Evolutionary conservation across 37 sponge, comb jelly and placozoan genomes (phyloP), one percentile per base, ranked within the genome.

Genomic region (Aphrocallistes beatrix): DNA sequence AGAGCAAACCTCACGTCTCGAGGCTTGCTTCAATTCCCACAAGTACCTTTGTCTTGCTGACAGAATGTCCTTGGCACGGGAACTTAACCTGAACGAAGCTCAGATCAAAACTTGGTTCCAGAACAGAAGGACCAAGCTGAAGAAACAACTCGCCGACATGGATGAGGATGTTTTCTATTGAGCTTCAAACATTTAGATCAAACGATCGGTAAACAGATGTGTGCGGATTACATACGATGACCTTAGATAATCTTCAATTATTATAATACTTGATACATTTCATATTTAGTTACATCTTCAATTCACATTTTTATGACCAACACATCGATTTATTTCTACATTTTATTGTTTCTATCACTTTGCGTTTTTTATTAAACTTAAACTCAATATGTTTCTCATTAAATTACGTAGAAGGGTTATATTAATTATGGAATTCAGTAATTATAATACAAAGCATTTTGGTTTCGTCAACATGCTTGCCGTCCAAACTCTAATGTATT

Each of bases 51-150:
- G 75, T 60, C n/a, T 60, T 25, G 75, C 75, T 3, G 75, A 60
- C 75, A 19, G 75, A 32, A 21, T 60, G 32, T 3, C 75, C n/a
- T 30, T 60, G 8, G 75, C 75, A 3, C 10, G 75, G n/a, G 75
- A 60, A 13, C 75, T 60, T 3, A 60, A 28, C n/a, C 75, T 60
- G 21, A 60, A 60, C 34, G 75, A 60, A 30, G 75, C 75, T 28
- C 75, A 60, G 34, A 60, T 60, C 10, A 60, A 60, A 60, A 60
- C 75, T 13, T 60, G 75, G 75, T 60, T 60, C 34, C 75, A 60
- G 75, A 60, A 60, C 75, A 60, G 75, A 13, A 19, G 75, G 10
- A 60, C 75, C 8, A 60, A 60, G 75, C 75, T 60, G 32, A 60
- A 60, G 75, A 60, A 60, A 60, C 75, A 60, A 60, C 8, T 60